Base-by-base conservation (phyloP, 2,888 invertebrate species). In the Allygus modestus region DNA sequence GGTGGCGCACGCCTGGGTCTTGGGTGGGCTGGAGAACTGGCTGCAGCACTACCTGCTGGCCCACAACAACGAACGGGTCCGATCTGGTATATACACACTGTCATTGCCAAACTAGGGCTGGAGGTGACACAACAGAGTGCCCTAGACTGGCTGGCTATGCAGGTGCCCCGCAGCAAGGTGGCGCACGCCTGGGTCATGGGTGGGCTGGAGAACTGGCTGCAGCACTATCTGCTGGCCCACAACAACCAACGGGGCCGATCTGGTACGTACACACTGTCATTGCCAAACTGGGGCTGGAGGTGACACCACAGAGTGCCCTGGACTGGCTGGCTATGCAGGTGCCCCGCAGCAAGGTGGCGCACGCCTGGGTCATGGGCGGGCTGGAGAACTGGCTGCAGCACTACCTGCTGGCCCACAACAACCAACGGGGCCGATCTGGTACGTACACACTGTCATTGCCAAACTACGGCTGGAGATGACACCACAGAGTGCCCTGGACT, bases 21-120 rank as follows among this genome's bases (percentile, higher is more conserved):
- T 98, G n/a, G 95, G 95, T 88, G 96, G 96, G n/a, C 94, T 97
- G 88, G 97, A 97, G 87, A 95, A 94, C 31, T 98, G 98, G 98
- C 93, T 98, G 84, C 98, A 98, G 90, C 94, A 95, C 87, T 98
- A 97, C 90, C 92, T 98, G 85, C 93, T 98, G 85, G 96, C 95
- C 9, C 96, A 97, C 88, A 93, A 93, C 85, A 97, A 97, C 89
- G 96, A 97, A 87, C 92, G 98, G 43, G 98, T 98, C 84, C 93
- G 98, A 87, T 95, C 95, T 90, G 94, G 95, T 94, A 90, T 90
- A 91, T 46, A 11, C 7, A 11, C 4, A 4, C 37, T 7, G 37
- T 7, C 37, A n/a, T n/a, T n/a, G n/a, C n/a, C n/a, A n/a, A n/a
- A n/a, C n/a, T n/a, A n/a, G n/a, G n/a, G n/a, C n/a, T 97, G 0